Percentiles rank a stretch among this genome's conserved stretches.
Evolutionary conservation across 2,113 vertebrate genomes (phyloP).

Genomic region (Riparia riparia): DNA sequence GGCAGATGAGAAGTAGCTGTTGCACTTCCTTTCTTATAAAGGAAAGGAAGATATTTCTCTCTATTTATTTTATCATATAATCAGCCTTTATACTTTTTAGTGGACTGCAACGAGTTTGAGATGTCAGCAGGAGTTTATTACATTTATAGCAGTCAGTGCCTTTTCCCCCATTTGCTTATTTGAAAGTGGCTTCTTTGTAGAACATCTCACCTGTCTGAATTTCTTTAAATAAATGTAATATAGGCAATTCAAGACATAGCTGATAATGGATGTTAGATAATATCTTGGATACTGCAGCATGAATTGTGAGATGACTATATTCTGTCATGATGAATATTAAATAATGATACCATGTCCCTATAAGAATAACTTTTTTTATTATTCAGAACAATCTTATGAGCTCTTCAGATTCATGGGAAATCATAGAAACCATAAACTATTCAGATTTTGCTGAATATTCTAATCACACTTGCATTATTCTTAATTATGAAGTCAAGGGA

Average conservation of each 20-base stretch:
- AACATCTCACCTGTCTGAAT: constrained; percentile 16
- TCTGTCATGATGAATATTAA: constrained; percentile 39
- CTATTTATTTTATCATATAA: constrained; percentile 8
- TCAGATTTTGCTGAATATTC: constrained; percentile 53
- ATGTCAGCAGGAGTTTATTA: constrained; percentile 4
- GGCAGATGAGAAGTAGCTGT: constrained; percentile 38
- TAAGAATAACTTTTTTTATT: constrained; percentile 58
- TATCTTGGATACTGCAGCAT: constrained; percentile 3
- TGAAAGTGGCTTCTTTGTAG: constrained; percentile 30
- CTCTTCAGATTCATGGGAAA: constrained; percentile 1
- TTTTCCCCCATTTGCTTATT: constrained; percentile 17
- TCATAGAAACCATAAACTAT: constrained; percentile 36
- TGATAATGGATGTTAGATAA: constrained; percentile 43
- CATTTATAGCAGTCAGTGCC: not conserved
- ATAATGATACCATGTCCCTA: constrained; percentile 44
- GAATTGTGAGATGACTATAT: constrained; percentile 35
- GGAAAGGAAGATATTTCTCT: constrained; percentile 26
- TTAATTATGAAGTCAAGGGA: constrained; percentile 6
- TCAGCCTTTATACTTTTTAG: constrained; percentile 37
- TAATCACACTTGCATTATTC: not conserved
- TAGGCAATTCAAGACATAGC: constrained; percentile 15
- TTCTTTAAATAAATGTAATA: constrained; percentile 37
- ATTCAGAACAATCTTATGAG: constrained; percentile 50
- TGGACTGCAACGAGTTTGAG: constrained; percentile 21
- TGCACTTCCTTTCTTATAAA: constrained; percentile 22